Evolutionary conservation across 2,113 vertebrate genomes (phyloP), one percentile per base, ranked within the genome.

Genomic region (Cyphomyrus plagiostoma): DNA sequence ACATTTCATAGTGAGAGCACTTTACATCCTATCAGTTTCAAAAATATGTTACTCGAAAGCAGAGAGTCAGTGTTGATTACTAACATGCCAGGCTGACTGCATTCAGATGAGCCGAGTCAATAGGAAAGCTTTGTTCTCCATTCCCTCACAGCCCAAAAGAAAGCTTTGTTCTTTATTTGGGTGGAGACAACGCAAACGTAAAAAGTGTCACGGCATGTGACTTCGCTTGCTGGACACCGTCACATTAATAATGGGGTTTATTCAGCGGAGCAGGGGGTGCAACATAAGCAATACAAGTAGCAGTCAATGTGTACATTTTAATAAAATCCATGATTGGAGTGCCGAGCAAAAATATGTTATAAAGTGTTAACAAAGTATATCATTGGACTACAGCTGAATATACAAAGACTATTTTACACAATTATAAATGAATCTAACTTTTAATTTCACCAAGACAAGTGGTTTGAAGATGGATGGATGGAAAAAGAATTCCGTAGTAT

Each of bases 111-210:
- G 74, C 30, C n/a, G 10, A n/a, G 26, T 21, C 62, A 49, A 88
- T 88, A 77, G 66, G 26, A 83, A 83, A 56, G 35, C 46, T 30
- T 53, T 87, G n/a, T 87, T 87, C 30, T 42, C 26, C 30, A 84
- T 46, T 17, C 50, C 50, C 50, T 10, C 4, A 1, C 26, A 13
- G 1, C 19, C 49, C 30, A 87, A 10, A 86, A 35, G 48, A 52
- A 82, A 83, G 74, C 88, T 89, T 89, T 83, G 77, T 89, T 80
- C 74, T 35, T 23, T 82, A 17, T 53, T 48, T 53, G 48, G 88
- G 19, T 3, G 6, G 46, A 35, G 45, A 10, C 7, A 48, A 88
- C 30, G 49, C 49, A 39, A 74, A 21, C 74, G 26, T 23, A 10
- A 89, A 50, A 70, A 49, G 62, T 74, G 88, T 82, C 66, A 23